Percentiles rank a stretch among this genome's conserved stretches.
Conservation (phyloP, 1,140 invertebrate species). For the Ceratosolen fusciceps region DNA sequence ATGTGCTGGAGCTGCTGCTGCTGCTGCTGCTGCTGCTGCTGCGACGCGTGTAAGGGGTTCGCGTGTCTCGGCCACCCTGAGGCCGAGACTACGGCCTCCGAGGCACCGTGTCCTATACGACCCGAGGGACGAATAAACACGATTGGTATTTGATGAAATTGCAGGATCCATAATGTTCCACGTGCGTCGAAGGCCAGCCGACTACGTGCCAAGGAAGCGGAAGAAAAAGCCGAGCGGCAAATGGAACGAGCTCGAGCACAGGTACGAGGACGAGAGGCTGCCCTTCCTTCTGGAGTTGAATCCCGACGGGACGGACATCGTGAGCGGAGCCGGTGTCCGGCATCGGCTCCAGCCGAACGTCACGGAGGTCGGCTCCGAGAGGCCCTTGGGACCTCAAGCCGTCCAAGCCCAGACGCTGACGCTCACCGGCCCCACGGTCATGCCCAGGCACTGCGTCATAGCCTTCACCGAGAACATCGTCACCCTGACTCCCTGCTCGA, state of each 20-base stretch:
- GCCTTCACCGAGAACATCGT: slow-evolving; percentile 90
- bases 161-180: slow-evolving; percentile 95
- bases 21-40: too few species aligned
- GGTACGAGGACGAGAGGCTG: slow-evolving; percentile 74
- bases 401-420: slow-evolving; percentile 69
- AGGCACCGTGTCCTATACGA: neutral
- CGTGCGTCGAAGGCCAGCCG: slow-evolving; percentile 88
- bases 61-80: too few species aligned
- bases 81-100: too few species aligned
- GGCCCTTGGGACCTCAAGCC: slow-evolving; percentile 69
- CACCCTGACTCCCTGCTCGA: slow-evolving; percentile 91
- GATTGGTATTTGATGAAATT: slow-evolving; percentile 34
- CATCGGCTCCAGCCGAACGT: slow-evolving; percentile 79
- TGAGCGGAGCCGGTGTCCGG: slow-evolving; percentile 71
- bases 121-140: neutral
- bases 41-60: too few species aligned
- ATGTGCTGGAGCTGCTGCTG: too few species aligned
- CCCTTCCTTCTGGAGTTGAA: slow-evolving; percentile 77
- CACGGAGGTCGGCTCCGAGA: slow-evolving; percentile 81
- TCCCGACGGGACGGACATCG: slow-evolving; percentile 77
- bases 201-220: slow-evolving; percentile 88
- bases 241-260: slow-evolving; percentile 71
- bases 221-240: slow-evolving; percentile 88
- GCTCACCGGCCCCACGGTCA: slow-evolving; percentile 85
- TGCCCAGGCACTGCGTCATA: slow-evolving; percentile 94